These are phyloP conservation scores for Hormaphis cornu DNA, from an alignment of 1,140 invertebrate genomes.

Conservation along the genomic window DNA sequence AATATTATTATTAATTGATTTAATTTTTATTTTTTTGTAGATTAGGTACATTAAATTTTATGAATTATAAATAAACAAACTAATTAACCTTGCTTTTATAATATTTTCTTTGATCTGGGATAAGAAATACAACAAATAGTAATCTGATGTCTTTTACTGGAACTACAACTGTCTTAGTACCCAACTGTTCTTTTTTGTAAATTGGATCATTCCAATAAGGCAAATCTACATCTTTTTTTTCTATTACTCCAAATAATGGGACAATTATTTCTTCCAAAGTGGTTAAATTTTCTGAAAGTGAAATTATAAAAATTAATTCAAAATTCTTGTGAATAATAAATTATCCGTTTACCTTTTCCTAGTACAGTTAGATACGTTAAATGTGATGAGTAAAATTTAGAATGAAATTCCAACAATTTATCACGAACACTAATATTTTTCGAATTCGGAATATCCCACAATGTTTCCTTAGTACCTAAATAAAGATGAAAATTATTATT, in stretches of 20 bases:
- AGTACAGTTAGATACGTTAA: conserved; percentile 82
- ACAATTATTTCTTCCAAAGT: conserved; percentile 72
- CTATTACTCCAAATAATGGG: conserved; percentile 64
- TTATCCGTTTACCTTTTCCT: conserved; percentile 64
- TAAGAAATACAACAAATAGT: conserved; percentile 80
- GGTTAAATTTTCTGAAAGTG: conserved; percentile 65
- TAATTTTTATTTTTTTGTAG: no score
- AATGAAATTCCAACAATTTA: conserved; percentile 82
- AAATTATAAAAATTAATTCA: background rate
- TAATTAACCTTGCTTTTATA: conserved; percentile 73
- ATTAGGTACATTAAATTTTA: no score
- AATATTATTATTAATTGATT: conserved; percentile 33
- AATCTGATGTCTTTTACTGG: conserved; percentile 89
- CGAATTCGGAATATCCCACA: conserved; percentile 68
- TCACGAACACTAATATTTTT: conserved; percentile 72
- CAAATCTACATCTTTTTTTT: conserved; percentile 63
- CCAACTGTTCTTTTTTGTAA: conserved; percentile 59
- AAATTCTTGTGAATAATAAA: background rate
- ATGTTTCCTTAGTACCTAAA: conserved; percentile 66
- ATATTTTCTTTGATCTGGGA: conserved; percentile 70
- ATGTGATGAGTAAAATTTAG: conserved; percentile 85
- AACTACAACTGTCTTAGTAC: conserved; percentile 60
- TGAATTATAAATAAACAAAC: conserved; percentile 7
- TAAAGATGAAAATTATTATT: conserved; percentile 13
- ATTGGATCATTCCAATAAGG: conserved; percentile 74